These are phyloP conservation scores for Rhamphomyia laevipes DNA, from an alignment of 2,888 invertebrate species.

Conservation along the genomic window DNA sequence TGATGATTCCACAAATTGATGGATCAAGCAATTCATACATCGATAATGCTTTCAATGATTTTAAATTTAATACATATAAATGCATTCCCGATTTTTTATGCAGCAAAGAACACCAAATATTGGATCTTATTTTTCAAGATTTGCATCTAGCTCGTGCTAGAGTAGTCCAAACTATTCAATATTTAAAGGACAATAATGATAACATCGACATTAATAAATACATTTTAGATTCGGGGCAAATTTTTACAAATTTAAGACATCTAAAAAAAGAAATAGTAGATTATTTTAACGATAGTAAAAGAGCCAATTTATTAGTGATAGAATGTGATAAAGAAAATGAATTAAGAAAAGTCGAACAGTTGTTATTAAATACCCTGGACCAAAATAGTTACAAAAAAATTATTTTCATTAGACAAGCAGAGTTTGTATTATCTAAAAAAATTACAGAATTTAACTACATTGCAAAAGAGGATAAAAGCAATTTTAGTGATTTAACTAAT, in stretches of 20 bases:
- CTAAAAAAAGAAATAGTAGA: background rate
- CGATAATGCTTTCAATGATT: background rate
- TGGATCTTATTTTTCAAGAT: conserved; percentile 2
- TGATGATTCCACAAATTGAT: background rate
- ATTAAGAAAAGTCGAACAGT: too few relatives aligned
- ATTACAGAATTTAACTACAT: too few relatives aligned
- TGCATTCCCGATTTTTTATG: background rate
- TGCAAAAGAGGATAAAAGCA: too few relatives aligned
- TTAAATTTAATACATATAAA: background rate
- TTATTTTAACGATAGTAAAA: too few relatives aligned
- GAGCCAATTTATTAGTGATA: too few relatives aligned
- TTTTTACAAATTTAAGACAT: conserved; percentile 1
- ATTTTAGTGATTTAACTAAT: too few relatives aligned
- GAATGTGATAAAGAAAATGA: too few relatives aligned
- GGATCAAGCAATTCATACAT: conserved; percentile 1
- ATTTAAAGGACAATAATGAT: background rate
- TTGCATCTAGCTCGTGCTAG: background rate
- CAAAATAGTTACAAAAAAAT: too few relatives aligned
- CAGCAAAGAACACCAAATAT: background rate
- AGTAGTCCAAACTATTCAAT: background rate
- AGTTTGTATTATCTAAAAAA: too few relatives aligned
- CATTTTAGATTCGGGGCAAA: conserved; percentile 1
- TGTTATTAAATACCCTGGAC: too few relatives aligned
- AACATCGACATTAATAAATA: background rate
- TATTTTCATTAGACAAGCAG: too few relatives aligned